Conservation (phyloP, 2,113 vertebrate species). For the Bubo blakistoni region DNA sequence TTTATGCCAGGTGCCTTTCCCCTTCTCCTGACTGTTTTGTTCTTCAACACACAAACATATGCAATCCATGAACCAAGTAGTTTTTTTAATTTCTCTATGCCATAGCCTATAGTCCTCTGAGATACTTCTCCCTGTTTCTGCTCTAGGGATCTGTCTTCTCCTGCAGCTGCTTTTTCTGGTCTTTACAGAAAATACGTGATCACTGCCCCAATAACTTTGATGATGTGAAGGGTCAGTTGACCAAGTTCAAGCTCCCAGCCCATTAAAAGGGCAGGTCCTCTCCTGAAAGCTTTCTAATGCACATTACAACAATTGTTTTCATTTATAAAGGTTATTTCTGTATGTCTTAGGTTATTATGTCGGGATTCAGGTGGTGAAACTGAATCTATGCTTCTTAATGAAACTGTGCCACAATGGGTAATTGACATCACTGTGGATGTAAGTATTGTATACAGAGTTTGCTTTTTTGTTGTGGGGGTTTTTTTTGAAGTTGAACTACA, state of each 20-base stretch:
- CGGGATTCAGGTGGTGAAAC: slow-evolving; percentile 97
- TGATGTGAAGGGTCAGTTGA: neutral
- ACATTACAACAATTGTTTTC: neutral
- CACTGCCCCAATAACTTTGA: neutral
- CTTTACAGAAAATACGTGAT: neutral
- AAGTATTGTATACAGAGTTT: slow-evolving; percentile 61
- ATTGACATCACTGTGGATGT: slow-evolving; percentile 99
- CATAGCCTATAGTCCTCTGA: neutral
- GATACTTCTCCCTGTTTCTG: neutral
- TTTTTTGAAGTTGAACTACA: neutral
- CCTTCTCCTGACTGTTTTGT: neutral
- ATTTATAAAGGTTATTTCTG: neutral
- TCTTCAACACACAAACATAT: neutral
- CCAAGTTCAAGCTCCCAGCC: neutral
- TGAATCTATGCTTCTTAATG: slow-evolving; percentile 97
- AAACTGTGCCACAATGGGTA: slow-evolving; percentile 98
- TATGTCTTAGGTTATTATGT: slow-evolving; percentile 85
- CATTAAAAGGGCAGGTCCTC: neutral
- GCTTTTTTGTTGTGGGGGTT: neutral
- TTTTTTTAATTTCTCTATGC: neutral
- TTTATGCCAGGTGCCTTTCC: neutral
- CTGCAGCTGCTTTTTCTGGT: neutral
- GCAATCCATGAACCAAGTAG: neutral
- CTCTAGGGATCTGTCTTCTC: neutral
- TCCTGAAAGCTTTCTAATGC: neutral